Percentiles rank a stretch among this genome's conserved stretches.
Conservation (phyloP, 2,888 invertebrate species). For the Philaethria dido region DNA sequence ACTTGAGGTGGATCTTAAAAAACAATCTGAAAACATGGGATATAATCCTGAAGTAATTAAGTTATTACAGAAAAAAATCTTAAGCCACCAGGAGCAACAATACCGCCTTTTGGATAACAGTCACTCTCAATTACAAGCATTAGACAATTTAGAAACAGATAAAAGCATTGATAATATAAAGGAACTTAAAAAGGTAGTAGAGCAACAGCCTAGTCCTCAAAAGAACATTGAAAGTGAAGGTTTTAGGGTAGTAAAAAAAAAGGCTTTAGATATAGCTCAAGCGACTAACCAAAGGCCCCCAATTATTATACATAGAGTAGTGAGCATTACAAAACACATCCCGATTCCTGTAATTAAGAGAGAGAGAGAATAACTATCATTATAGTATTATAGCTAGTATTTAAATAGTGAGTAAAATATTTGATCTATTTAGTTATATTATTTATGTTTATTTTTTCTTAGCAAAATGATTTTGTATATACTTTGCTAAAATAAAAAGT, state of each 20-base stretch:
- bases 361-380: no score
- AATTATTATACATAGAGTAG: constrained; percentile 25
- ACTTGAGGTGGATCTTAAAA: neutral
- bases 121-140: no score
- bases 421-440: no score
- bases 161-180: neutral
- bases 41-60: neutral
- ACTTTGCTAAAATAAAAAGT: no score
- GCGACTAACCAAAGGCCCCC: constrained; percentile 16
- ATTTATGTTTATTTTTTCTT: no score
- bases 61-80: neutral
- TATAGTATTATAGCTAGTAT: no score
- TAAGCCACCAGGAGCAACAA: neutral
- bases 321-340: constrained; percentile 25
- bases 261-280: constrained; percentile 4
- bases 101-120: neutral
- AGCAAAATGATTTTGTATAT: no score
- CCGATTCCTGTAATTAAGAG: constrained; percentile 3
- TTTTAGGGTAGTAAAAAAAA: constrained; percentile 6
- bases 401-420: no score
- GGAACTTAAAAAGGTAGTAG: neutral
- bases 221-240: neutral
- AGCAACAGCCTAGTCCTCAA: neutral
- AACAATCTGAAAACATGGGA: neutral
- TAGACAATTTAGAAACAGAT: neutral